Percentiles rank a stretch among this genome's conserved stretches.
Conservation (phyloP, 2,113 vertebrate genomes). For the Eulacestoma nigropectus region DNA sequence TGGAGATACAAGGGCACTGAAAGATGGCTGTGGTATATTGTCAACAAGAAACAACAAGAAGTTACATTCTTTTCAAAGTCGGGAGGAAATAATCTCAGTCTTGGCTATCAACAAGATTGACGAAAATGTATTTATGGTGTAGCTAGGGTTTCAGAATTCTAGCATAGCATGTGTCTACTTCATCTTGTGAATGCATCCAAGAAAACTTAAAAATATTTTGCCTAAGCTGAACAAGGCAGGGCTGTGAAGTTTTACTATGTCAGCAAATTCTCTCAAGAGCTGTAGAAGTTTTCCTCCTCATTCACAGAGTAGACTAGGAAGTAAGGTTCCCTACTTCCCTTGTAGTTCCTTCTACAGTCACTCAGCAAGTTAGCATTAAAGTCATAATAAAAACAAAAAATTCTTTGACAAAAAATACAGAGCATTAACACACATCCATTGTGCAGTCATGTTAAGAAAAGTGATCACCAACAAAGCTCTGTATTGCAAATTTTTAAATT, state of each 20-base stretch:
- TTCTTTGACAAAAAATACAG: background rate
- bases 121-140: background rate
- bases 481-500: background rate
- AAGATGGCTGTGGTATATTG: background rate
- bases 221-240: background rate
- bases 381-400: background rate
- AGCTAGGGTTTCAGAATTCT: background rate
- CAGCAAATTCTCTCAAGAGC: background rate
- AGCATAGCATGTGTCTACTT: background rate
- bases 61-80: background rate
- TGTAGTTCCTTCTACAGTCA: background rate
- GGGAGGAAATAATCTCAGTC: background rate
- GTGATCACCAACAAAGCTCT: background rate
- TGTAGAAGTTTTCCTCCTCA: background rate
- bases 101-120: background rate
- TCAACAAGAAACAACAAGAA: background rate
- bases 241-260: background rate
- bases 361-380: background rate
- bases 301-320: background rate
- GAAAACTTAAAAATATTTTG: background rate
- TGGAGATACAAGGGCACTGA: background rate
- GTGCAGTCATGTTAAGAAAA: background rate
- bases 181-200: background rate
- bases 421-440: background rate
- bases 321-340: background rate